These are phyloP conservation scores for Megatriorchis doriae DNA, from an alignment of 2,113 vertebrate genomes.

Conservation along the genomic window DNA sequence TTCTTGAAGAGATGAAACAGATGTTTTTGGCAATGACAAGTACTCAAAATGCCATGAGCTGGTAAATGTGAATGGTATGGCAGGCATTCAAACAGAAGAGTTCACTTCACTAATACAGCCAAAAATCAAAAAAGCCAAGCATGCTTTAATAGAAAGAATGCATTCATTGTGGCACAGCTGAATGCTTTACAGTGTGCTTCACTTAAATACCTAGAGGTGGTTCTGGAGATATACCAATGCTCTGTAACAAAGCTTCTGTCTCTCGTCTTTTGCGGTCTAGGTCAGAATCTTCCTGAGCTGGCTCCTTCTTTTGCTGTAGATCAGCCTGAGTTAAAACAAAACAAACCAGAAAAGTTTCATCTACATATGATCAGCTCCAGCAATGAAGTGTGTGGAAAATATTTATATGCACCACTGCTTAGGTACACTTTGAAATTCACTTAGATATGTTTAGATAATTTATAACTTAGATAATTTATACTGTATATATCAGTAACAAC, in stretches of 20 bases:
- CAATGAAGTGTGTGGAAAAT: neutral
- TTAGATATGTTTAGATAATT: neutral
- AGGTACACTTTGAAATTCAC: neutral
- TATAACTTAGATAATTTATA: neutral
- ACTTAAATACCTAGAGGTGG: conserved; percentile 86
- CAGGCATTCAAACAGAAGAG: conserved; percentile 54
- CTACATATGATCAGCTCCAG: neutral
- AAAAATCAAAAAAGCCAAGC: conserved; percentile 53
- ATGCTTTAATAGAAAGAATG: conserved; percentile 36
- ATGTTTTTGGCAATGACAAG: conserved; percentile 23
- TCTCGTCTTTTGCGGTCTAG: conserved; percentile 94
- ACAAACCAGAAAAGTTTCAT: neutral
- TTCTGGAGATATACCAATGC: conserved; percentile 96
- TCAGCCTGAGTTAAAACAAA: conserved; percentile 69
- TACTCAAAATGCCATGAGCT: conserved; percentile 40
- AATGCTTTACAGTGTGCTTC: conserved; percentile 15
- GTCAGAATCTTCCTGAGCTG: conserved; percentile 87
- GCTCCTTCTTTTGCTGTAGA: conserved; percentile 89
- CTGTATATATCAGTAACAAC: neutral
- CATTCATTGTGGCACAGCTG: neutral
- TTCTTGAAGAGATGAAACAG: conserved; percentile 8
- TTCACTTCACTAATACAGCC: conserved; percentile 47
- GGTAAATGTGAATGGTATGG: conserved; percentile 15
- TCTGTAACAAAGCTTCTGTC: conserved; percentile 94
- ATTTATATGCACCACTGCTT: neutral